Evolutionary conservation across 1,140 invertebrate genomes (phyloP).

Genomic region (Drosophila sp.): DNA sequence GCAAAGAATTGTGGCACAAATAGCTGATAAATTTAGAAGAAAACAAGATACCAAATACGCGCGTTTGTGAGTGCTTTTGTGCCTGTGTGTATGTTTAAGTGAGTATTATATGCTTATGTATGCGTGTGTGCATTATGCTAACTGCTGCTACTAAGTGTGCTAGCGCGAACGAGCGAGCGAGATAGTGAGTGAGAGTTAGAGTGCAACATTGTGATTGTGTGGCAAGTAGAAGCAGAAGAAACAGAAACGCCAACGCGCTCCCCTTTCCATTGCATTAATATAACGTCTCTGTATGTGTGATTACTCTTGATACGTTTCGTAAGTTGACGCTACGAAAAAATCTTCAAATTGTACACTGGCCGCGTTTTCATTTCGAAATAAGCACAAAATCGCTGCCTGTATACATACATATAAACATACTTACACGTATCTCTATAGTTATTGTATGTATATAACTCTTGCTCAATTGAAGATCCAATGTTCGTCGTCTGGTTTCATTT

Average conservation of each 20-base stretch:
- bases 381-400: slow-evolving; percentile 27
- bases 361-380: slow-evolving; percentile 48
- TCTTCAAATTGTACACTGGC: slow-evolving; percentile 31
- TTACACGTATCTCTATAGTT: slow-evolving; percentile 1
- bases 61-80: slow-evolving; percentile 20
- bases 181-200: slow-evolving; percentile 57
- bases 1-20: slow-evolving; percentile 31
- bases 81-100: slow-evolving; percentile 45
- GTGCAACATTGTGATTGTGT: slow-evolving; percentile 62
- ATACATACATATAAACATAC: slow-evolving; percentile 4
- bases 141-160: slow-evolving; percentile 51
- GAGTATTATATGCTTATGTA: slow-evolving; percentile 49
- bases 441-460: slow-evolving; percentile 25
- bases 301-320: slow-evolving; percentile 49
- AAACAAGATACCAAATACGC: slow-evolving; percentile 56
- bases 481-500: slow-evolving; percentile 30
- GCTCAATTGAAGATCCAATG: slow-evolving; percentile 47
- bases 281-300: slow-evolving; percentile 11
- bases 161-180: slow-evolving; percentile 53
- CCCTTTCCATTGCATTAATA: slow-evolving; percentile 43
- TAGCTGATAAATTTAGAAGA: slow-evolving; percentile 54
- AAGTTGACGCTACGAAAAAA: slow-evolving; percentile 45
- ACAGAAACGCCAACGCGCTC: slow-evolving; percentile 52
- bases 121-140: slow-evolving; percentile 65
- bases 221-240: slow-evolving; percentile 63